Percentiles rank a stretch among this genome's conserved stretches.
Conservation (phyloP, 2,113 vertebrate species). For the Pelobates fuscus region DNA sequence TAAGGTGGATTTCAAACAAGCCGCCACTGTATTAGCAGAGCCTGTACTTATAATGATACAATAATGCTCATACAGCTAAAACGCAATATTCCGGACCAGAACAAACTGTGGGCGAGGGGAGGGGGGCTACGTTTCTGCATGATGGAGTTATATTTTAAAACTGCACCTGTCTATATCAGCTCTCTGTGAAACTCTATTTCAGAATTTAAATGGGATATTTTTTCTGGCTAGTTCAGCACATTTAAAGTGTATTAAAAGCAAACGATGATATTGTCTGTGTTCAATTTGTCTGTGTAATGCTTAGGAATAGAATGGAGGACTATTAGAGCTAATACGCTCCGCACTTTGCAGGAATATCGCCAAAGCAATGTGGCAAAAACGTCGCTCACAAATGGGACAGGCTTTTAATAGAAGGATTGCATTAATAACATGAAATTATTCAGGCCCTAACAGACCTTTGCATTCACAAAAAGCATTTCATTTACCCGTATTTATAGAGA, state of each 20-base stretch:
- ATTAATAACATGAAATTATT: conserved; percentile 28
- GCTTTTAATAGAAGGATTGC: conserved; percentile 18
- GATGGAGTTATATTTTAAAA: too few species aligned
- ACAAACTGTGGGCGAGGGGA: too few species aligned
- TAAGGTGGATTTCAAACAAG: too few species aligned
- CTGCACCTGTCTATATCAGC: too few species aligned
- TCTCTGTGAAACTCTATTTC: too few species aligned
- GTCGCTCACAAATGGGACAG: conserved; percentile 16
- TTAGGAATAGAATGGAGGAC: conserved; percentile 34
- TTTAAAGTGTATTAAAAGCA: conserved; percentile 43
- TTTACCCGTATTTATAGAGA: neutral
- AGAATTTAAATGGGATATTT: conserved; percentile 12
- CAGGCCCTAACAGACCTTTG: conserved; percentile 5
- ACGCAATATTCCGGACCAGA: too few species aligned
- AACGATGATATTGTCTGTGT: conserved; percentile 33
- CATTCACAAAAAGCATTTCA: neutral
- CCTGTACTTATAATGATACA: too few species aligned
- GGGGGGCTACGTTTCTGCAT: too few species aligned
- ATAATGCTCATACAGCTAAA: too few species aligned
- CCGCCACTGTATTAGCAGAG: too few species aligned
- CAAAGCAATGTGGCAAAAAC: too few species aligned
- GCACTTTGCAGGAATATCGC: conserved; percentile 22
- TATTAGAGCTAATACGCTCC: conserved; percentile 29
- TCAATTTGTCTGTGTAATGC: conserved; percentile 42
- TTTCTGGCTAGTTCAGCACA: conserved; percentile 20